Evolutionary conservation across 2,888 invertebrate species (phyloP).

Genomic region (Troglohyphantes excavatus): DNA sequence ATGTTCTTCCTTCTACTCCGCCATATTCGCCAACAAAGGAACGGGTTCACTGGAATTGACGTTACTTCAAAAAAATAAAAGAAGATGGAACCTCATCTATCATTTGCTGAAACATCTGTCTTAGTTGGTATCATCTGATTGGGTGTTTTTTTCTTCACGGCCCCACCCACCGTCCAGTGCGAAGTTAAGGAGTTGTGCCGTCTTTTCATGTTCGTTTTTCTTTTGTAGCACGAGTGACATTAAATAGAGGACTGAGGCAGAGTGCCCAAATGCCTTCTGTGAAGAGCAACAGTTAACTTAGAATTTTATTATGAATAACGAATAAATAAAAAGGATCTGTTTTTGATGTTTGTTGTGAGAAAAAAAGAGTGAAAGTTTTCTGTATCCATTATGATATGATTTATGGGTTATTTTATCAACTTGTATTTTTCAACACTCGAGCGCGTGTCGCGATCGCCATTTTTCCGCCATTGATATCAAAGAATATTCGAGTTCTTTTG

Average conservation of each 20-base stretch:
- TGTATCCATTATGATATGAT: slow-evolving; percentile 1
- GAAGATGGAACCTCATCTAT: slow-evolving; percentile 50
- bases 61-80: slow-evolving; percentile 2
- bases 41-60: slow-evolving; percentile 21
- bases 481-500: not conserved
- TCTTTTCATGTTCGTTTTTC: not conserved
- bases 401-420: slow-evolving; percentile 8
- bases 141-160: slow-evolving; percentile 11
- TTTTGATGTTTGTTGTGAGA: not conserved
- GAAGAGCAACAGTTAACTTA: not conserved
- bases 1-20: not conserved
- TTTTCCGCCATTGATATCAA: not conserved
- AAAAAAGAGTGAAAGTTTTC: not conserved
- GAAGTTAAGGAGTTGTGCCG: not conserved
- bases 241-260: not conserved
- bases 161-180: not conserved
- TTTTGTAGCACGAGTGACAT: not conserved
- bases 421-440: not conserved
- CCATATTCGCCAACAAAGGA: slow-evolving; percentile 27
- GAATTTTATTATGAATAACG: not conserved
- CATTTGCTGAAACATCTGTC: slow-evolving; percentile 42
- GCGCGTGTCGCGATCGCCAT: not conserved
- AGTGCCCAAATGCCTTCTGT: not conserved
- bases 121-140: slow-evolving; percentile 30
- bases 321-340: not conserved